phyloP scores from a whole-genome alignment of 2,888 invertebrate genomes.

The Allacma fusca region DNA sequence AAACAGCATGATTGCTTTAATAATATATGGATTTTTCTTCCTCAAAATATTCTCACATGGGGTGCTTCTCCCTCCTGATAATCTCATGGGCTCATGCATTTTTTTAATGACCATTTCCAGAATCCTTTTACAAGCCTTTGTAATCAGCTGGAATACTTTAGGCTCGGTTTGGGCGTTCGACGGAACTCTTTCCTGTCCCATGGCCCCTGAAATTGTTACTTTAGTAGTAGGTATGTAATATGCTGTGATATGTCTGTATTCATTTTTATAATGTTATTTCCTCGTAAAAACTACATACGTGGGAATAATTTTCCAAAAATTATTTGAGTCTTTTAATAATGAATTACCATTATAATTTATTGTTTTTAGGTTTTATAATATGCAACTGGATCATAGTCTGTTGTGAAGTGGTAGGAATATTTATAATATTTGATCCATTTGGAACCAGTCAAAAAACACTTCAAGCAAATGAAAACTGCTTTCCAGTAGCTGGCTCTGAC shows the following conservation, averaged over 20 bases:
- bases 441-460: slow-evolving; percentile 70
- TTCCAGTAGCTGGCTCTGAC: not conserved
- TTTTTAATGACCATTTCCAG: slow-evolving; percentile 64
- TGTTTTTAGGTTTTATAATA: slow-evolving; percentile 73
- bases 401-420: slow-evolving; percentile 73
- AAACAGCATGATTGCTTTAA: too few relatives aligned
- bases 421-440: slow-evolving; percentile 82
- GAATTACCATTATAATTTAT: too few relatives aligned
- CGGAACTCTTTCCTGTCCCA: slow-evolving; percentile 71
- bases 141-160: slow-evolving; percentile 78
- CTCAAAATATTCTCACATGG: too few relatives aligned
- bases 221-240: slow-evolving; percentile 73
- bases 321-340: too few relatives aligned
- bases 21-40: too few relatives aligned
- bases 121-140: slow-evolving; percentile 77
- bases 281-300: too few relatives aligned
- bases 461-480: slow-evolving; percentile 62
- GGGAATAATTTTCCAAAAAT: too few relatives aligned
- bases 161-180: slow-evolving; percentile 84
- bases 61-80: too few relatives aligned
- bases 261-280: slow-evolving; percentile 4
- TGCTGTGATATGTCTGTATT: not conserved
- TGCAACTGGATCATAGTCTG: slow-evolving; percentile 83
- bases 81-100: too few relatives aligned
- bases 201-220: slow-evolving; percentile 72